Base-by-base conservation (phyloP, 2,888 invertebrate genomes). In the Drosophila kambysellisi region DNA sequence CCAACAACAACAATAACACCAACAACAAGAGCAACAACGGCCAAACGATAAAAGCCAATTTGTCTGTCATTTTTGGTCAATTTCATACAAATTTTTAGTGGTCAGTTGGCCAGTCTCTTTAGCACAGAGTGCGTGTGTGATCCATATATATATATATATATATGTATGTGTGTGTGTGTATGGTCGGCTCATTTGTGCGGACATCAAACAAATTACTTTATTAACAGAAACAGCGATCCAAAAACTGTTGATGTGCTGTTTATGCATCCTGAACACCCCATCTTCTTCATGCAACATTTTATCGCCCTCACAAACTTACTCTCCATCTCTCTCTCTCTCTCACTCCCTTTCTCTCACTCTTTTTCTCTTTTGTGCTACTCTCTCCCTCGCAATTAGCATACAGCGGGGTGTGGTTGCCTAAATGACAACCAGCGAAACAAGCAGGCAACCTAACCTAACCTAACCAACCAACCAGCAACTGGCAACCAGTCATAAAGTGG, bases 161-260 rank as follows among this genome's bases (percentile, higher is more conserved):
- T 37, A 57, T 67, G 58, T 51, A 58, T 85, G 74, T 51, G 74
- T 51, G 71, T 79, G 69, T 70, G 71, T 76, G 54, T 72, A 73
- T 70, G 70, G 60, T 63, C 71, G 68, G 60, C 67, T 76, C 81
- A 83, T 84, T 84, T 88, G 79, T 86, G 70, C 70, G 70, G 73
- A 86, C 85, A 85, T 85, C 89, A 86, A 89, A 87, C 89, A 90
- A 90, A 89, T 87, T 90, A 82, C 89, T 87, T 89, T 90, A 87
- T 87, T 91, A 89, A 81, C 79, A 72, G 72, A 68, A 62, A 68
- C 73, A 80, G 70, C 68, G 73, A 70, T 84, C 65, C 84, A 86
- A 88, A 86, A 83, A 83, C 81, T 84, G 89, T 82, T 85, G 86
- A 84, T 82, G 83, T 83, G 81, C 74, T 84, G 85, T 82, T 88